Conservation (phyloP, 2,888 invertebrate genomes). For the Nemapogon koenigi region DNA sequence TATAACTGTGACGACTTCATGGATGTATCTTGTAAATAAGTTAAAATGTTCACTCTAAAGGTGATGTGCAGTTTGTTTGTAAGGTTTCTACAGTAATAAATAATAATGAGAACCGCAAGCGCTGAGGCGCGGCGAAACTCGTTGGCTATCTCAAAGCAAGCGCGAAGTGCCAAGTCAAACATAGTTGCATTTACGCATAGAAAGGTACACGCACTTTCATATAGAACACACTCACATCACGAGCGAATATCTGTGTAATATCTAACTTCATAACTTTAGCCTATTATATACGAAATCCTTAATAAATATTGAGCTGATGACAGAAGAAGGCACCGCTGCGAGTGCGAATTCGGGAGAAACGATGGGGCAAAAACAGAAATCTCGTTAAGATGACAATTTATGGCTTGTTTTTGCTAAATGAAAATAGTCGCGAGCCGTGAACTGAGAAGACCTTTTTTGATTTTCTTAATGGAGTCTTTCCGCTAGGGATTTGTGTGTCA, state of each 20-base stretch:
- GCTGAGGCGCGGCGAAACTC: too few relatives aligned
- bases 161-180: too few relatives aligned
- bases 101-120: too few relatives aligned
- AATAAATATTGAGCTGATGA: conserved; percentile 6
- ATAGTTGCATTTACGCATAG: too few relatives aligned
- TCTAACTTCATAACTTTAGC: too few relatives aligned
- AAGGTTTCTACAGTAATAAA: background rate
- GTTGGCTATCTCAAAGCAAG: too few relatives aligned
- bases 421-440: conserved; percentile 59
- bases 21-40: too few relatives aligned
- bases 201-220: too few relatives aligned
- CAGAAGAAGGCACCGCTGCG: background rate
- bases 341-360: conserved; percentile 7
- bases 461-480: conserved; percentile 65
- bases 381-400: conserved; percentile 66
- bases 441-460: conserved; percentile 61
- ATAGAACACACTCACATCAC: too few relatives aligned
- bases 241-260: too few relatives aligned
- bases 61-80: background rate
- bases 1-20: background rate
- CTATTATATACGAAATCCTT: too few relatives aligned
- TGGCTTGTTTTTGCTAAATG: conserved; percentile 66
- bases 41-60: too few relatives aligned
- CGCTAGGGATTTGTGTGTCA: conserved; percentile 58
- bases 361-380: conserved; percentile 56